Conservation (phyloP, 2,888 invertebrate species). For the Patella depressa region DNA sequence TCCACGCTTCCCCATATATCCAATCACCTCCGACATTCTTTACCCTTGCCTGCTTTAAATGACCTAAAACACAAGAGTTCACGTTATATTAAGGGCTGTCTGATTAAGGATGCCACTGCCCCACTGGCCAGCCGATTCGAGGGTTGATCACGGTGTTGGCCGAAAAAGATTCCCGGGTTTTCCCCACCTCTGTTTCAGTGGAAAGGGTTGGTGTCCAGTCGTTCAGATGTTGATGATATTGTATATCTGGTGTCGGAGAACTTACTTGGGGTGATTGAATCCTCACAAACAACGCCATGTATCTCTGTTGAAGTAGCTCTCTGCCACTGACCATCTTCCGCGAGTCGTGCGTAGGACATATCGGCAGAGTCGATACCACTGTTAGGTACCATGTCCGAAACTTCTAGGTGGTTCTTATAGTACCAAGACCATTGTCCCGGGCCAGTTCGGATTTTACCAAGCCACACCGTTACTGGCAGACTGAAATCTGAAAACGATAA, state of each 20-base stretch:
- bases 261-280: background rate
- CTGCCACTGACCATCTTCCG: background rate
- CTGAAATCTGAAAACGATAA: background rate
- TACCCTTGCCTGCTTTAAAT: too few species aligned
- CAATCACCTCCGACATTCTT: too few species aligned
- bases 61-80: too few species aligned
- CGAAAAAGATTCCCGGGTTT: too few species aligned
- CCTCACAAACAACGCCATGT: background rate
- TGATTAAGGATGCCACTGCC: too few species aligned
- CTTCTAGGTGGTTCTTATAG: background rate
- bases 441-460: background rate
- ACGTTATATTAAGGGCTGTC: too few species aligned
- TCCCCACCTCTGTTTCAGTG: too few species aligned
- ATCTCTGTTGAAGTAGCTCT: background rate
- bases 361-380: background rate
- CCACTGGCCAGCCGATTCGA: too few species aligned
- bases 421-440: background rate
- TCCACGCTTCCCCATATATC: too few species aligned
- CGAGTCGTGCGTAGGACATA: background rate
- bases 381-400: background rate
- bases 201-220: too few species aligned
- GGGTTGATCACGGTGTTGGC: too few species aligned
- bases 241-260: background rate
- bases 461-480: background rate
- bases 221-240: too few species aligned